Conservation (phyloP, 2,113 vertebrate genomes). For the Trinectes maculatus region DNA sequence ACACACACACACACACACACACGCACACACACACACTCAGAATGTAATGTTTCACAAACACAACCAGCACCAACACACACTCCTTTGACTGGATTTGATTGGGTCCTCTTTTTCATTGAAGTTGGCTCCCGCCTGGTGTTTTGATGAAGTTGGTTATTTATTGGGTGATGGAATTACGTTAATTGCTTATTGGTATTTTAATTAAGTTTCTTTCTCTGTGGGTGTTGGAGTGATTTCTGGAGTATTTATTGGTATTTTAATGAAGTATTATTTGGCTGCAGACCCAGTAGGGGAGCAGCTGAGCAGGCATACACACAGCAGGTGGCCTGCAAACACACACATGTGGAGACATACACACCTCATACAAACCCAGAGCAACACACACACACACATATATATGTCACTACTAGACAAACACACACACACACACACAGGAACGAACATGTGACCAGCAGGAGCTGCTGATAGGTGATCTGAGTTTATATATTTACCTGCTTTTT, state of each 20-base stretch:
- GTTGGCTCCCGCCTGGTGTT: conserved; percentile 66
- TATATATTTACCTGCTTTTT: too few relatives aligned
- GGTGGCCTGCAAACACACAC: conserved; percentile 62
- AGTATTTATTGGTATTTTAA: conserved; percentile 79
- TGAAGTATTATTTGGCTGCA: conserved; percentile 76
- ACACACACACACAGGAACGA: conserved; percentile 10
- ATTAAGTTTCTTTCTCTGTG: conserved; percentile 73
- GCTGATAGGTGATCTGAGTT: too few relatives aligned
- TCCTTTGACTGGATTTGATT: conserved; percentile 50
- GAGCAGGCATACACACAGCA: conserved; percentile 76
- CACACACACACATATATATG: not conserved
- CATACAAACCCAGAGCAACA: conserved; percentile 20
- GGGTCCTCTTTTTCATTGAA: conserved; percentile 44
- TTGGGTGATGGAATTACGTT: conserved; percentile 71
- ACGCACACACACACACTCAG: conserved; percentile 23
- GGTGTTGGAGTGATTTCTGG: conserved; percentile 65
- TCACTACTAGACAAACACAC: conserved; percentile 4
- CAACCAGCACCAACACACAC: conserved; percentile 45
- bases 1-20: conserved; percentile 35
- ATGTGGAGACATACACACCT: conserved; percentile 3
- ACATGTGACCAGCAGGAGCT: too few relatives aligned
- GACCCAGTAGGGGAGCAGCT: conserved; percentile 73
- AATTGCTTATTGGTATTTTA: conserved; percentile 80
- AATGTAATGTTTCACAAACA: conserved; percentile 68
- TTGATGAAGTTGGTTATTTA: conserved; percentile 71